These are phyloP conservation scores for Caradrina clavipalpis DNA, from an alignment of 2,888 invertebrate genomes.

Conservation along the genomic window DNA sequence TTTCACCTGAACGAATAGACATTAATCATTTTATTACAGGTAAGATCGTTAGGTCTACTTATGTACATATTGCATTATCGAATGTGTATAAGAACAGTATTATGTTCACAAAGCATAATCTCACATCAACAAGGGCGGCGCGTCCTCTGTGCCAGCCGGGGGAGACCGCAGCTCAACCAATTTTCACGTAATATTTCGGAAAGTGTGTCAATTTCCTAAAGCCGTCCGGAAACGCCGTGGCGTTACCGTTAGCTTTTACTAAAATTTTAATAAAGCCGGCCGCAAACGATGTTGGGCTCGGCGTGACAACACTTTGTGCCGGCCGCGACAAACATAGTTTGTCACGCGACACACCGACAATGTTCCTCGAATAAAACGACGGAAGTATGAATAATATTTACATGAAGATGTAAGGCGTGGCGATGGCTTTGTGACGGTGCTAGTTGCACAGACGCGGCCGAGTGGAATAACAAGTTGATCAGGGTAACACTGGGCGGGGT, in stretches of 20 bases:
- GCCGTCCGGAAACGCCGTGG: slow-evolving; percentile 8
- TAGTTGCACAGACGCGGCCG: not conserved
- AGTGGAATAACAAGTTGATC: not conserved
- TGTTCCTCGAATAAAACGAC: slow-evolving; percentile 7
- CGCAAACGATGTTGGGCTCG: slow-evolving; percentile 42
- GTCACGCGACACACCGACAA: slow-evolving; percentile 33
- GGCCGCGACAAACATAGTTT: slow-evolving; percentile 38
- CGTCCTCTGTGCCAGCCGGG: slow-evolving; percentile 2
- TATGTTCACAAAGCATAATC: slow-evolving; percentile 8
- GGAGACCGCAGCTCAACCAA: slow-evolving; percentile 33
- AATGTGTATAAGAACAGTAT: slow-evolving; percentile 4
- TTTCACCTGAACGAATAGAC: no score
- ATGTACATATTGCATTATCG: not conserved
- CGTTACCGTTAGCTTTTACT: slow-evolving; percentile 36
- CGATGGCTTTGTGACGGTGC: slow-evolving; percentile 26
- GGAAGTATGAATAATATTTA: slow-evolving; percentile 34
- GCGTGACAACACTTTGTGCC: slow-evolving; percentile 55
- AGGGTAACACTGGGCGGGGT: not conserved
- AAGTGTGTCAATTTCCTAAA: slow-evolving; percentile 57
- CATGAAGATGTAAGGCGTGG: slow-evolving; percentile 8
- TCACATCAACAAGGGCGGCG: not conserved
- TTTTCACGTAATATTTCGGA: slow-evolving; percentile 43
- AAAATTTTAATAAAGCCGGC: slow-evolving; percentile 57
- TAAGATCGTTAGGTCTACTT: not conserved
- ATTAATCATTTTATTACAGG: no score